Conservation (phyloP, 1,140 invertebrate genomes). For the Drosophila malerkotliana region DNA sequence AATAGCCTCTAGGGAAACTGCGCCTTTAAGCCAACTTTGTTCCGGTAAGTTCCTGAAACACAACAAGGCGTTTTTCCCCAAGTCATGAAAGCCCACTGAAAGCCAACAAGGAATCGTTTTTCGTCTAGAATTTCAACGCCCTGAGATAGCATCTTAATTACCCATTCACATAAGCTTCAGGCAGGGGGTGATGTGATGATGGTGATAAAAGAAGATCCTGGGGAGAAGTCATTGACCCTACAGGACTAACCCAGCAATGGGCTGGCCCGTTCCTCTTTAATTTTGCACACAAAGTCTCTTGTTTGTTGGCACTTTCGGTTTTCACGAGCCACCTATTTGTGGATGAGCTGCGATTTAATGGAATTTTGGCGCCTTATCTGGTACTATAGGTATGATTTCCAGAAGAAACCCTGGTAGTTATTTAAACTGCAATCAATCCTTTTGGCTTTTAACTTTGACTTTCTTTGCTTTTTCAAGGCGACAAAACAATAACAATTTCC, state of each 20-base stretch:
- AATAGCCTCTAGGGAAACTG: conserved; percentile 19
- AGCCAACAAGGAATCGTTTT: conserved; percentile 35
- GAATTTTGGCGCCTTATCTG: not conserved
- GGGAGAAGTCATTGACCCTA: conserved; percentile 64
- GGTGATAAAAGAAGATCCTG: not conserved
- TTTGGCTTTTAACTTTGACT: not conserved
- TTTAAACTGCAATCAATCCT: not conserved
- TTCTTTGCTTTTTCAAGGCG: conserved; percentile 56
- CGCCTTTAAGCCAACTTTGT: conserved; percentile 25
- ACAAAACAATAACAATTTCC: conserved; percentile 74
- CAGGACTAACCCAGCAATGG: conserved; percentile 27
- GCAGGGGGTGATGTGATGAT: not conserved
- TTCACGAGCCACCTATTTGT: not conserved
- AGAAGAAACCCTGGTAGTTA: not conserved
- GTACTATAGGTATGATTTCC: not conserved
- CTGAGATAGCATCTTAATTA: conserved; percentile 74
- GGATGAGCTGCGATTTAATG: not conserved
- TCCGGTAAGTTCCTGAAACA: conserved; percentile 11
- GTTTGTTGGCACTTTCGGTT: conserved; percentile 31
- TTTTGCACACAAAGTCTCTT: conserved; percentile 34
- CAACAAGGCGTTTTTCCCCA: conserved; percentile 10
- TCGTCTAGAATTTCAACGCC: conserved; percentile 64
- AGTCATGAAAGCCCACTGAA: conserved; percentile 30
- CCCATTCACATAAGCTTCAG: conserved; percentile 35
- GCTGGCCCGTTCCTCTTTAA: conserved; percentile 40